Conservation (phyloP, 53 echinoderm and acorn worm species). For the Antedon mediterranea region DNA sequence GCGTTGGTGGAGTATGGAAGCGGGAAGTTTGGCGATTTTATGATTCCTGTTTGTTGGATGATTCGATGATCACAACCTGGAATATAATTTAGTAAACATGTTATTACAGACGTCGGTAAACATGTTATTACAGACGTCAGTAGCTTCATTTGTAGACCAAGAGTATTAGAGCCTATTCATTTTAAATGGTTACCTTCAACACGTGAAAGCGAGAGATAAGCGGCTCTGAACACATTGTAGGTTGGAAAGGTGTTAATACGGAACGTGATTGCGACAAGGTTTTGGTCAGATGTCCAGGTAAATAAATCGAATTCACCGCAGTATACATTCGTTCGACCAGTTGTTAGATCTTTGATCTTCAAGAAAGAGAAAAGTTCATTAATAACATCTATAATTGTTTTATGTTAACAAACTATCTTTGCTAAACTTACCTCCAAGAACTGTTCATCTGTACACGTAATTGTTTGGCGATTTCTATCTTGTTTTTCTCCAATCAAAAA, state of each 20-base stretch:
- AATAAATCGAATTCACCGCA: conserved; percentile 33
- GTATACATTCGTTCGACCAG: conserved; percentile 23
- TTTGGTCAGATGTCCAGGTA: conserved; percentile 46
- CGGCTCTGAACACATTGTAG: conserved; percentile 33
- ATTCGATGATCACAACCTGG: not conserved
- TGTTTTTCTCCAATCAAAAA: not conserved
- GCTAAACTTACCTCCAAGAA: not conserved
- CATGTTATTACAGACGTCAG: no score
- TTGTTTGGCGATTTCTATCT: not conserved
- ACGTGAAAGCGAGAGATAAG: conserved; percentile 19
- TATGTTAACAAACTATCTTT: no score
- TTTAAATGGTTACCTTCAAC: conserved; percentile 31
- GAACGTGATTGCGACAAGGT: conserved; percentile 27
- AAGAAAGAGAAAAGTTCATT: no score
- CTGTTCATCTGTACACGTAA: not conserved
- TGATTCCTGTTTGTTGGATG: not conserved
- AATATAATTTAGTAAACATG: not conserved
- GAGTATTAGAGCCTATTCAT: no score
- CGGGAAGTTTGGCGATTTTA: not conserved
- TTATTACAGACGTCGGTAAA: no score
- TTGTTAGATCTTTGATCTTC: conserved; percentile 29
- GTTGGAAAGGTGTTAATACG: conserved; percentile 12
- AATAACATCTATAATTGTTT: no score
- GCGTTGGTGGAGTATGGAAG: not conserved
- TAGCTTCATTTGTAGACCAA: no score